These are phyloP conservation scores for Arctia plantaginis DNA, from an alignment of 2,888 invertebrate genomes.

Conservation along the genomic window DNA sequence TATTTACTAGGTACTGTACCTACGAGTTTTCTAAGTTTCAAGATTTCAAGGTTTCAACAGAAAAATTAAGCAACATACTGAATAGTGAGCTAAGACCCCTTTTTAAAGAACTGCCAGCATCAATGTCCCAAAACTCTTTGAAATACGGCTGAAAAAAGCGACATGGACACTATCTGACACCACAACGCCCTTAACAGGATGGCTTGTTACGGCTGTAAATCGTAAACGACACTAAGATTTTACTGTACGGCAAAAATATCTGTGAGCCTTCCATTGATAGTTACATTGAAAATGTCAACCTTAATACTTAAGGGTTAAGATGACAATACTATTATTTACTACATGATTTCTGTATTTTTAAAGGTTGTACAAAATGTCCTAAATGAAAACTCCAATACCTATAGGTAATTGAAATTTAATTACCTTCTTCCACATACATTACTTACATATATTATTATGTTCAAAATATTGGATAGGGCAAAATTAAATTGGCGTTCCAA, in stretches of 20 bases:
- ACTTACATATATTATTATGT: not conserved
- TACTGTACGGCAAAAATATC: not conserved
- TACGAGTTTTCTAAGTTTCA: not conserved
- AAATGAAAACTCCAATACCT: slow-evolving; percentile 7
- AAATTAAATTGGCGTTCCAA: slow-evolving; percentile 12
- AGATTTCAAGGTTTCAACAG: not conserved
- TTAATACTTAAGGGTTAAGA: not conserved
- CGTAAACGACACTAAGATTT: not conserved
- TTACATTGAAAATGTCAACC: not conserved
- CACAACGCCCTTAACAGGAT: not conserved
- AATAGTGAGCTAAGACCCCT: not conserved
- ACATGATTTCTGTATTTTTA: not conserved
- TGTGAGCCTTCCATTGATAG: not conserved
- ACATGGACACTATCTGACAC: not conserved
- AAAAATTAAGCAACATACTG: not conserved
- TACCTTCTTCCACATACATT: not conserved
- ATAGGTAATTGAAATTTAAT: slow-evolving; percentile 4
- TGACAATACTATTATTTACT: not conserved
- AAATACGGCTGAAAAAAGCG: not conserved
- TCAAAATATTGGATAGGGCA: not conserved
- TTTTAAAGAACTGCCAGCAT: not conserved
- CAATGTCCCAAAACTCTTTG: not conserved
- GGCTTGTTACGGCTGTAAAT: not conserved
- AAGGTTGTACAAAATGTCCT: not conserved
- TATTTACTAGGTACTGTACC: not conserved